These are phyloP conservation scores for Tachina grossa DNA, from an alignment of 2,888 invertebrate genomes.

Conservation along the genomic window DNA sequence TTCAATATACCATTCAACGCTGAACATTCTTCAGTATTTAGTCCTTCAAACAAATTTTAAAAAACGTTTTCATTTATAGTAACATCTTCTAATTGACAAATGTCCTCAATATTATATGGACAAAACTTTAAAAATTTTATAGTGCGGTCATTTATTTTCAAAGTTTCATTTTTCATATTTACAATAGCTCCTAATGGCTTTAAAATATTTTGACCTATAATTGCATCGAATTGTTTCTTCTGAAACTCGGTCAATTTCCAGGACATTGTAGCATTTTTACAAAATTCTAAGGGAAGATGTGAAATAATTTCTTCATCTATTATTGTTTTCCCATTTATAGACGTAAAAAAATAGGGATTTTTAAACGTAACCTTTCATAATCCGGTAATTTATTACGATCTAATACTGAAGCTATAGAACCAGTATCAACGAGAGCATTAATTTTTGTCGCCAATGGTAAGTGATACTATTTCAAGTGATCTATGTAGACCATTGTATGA, in stretches of 20 bases:
- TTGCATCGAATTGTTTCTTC: slow-evolving; percentile 18
- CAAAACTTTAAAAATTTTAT: slow-evolving; percentile 19
- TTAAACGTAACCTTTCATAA: slow-evolving; percentile 45
- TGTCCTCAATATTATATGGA: neutral
- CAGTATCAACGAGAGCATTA: slow-evolving; percentile 69
- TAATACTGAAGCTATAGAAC: slow-evolving; percentile 66
- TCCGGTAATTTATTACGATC: slow-evolving; percentile 59
- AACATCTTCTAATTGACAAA: slow-evolving; percentile 21
- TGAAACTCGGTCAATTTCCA: slow-evolving; percentile 67
- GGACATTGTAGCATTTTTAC: slow-evolving; percentile 68
- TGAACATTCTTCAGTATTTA: slow-evolving; percentile 13
- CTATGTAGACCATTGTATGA: slow-evolving; percentile 65
- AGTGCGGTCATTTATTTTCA: slow-evolving; percentile 13
- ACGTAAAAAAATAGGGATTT: slow-evolving; percentile 52
- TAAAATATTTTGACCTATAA: slow-evolving; percentile 52
- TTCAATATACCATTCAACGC: slow-evolving; percentile 4
- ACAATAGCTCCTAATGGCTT: slow-evolving; percentile 33
- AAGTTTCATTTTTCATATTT: slow-evolving; percentile 24
- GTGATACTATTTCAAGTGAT: slow-evolving; percentile 69
- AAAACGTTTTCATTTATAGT: slow-evolving; percentile 10
- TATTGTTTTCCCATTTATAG: slow-evolving; percentile 60
- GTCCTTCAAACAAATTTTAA: slow-evolving; percentile 13
- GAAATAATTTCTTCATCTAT: slow-evolving; percentile 68
- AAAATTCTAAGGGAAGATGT: slow-evolving; percentile 66
- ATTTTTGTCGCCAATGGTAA: slow-evolving; percentile 48